Base-by-base conservation (phyloP, 2,797 vertebrate genomes). In the Hephaestus fuliginosus region DNA sequence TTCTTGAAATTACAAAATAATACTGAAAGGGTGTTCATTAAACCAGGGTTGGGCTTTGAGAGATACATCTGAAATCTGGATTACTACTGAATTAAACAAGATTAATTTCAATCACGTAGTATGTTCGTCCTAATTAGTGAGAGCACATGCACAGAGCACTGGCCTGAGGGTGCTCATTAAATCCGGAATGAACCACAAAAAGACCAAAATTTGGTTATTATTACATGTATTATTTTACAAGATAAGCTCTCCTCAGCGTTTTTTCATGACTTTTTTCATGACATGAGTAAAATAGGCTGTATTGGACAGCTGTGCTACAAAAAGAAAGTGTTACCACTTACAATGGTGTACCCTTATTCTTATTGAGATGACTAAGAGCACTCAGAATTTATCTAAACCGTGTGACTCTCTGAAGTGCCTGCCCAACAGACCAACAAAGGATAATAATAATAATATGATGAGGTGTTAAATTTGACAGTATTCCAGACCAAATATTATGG, bases 131-230 rank as follows among this genome's bases (percentile, higher is more conserved):
- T 63, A 66, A 78, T 81, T 71, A 72, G 36, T 58, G 20, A 36
- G 20, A 48, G 43, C 41, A 41, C 12, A 28, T 44, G 71, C 58
- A 69, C 18, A n/a, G 56, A 72, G 52, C 28, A 15, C 4, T 28
- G 69, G 58, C 72, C 72, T 11, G 52, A 72, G 63, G 72, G 68
- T 36, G 72, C 52, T 80, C 76, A 76, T 76, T 76, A 70, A 57
- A 51, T 20, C 71, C 68, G 10, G 8, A 58, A 60, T 74, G 69
- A 41, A 64, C 57, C 33, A 51, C 39, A 70, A 66, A 73, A 74
- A 52, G 39, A 14, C 25, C 56, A 66, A 25, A 57, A 43, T 25
- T 11, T 49, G 2, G 7, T 22, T 28, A n/a, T 58, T n/a, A 39
- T 13, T 53, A n/a, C 22, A 46, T 25, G 25, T 46, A 25, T 28